Percentiles rank a stretch among this genome's conserved stretches.
Conservation (phyloP, 1,140 invertebrate genomes). For the Phymastichus coffea region DNA sequence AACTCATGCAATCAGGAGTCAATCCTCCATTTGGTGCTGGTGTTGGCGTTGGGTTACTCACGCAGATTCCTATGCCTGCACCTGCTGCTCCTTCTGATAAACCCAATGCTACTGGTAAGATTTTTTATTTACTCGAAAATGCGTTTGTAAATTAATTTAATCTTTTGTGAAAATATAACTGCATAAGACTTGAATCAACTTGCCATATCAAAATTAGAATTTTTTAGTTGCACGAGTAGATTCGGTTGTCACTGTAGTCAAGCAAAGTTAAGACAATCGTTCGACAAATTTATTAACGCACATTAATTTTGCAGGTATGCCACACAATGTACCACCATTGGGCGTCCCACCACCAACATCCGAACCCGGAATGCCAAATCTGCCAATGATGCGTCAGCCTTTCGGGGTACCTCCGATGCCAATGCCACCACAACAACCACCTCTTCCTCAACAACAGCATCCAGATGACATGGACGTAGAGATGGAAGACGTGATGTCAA, state of each 20-base stretch:
- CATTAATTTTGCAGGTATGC: constrained; percentile 45
- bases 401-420: constrained; percentile 50
- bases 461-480: constrained; percentile 66
- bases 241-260: not conserved
- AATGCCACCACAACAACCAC: constrained; percentile 46
- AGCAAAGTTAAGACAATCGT: not conserved
- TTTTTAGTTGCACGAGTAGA: not conserved
- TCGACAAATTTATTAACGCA: not conserved
- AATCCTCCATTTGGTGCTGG: constrained; percentile 54
- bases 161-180: not conserved
- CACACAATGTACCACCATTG: constrained; percentile 51
- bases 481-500: constrained; percentile 62
- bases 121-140: constrained; percentile 11
- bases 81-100: constrained; percentile 54
- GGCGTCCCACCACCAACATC: constrained; percentile 54
- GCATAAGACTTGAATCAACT: constrained; percentile 1
- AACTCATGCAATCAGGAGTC: constrained; percentile 52
- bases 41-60: constrained; percentile 49
- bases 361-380: constrained; percentile 47
- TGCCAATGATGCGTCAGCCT: constrained; percentile 49
- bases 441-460: constrained; percentile 18
- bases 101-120: constrained; percentile 49
- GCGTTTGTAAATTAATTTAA: not conserved
- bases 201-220: not conserved
- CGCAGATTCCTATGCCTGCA: constrained; percentile 54